Conservation (phyloP, 2,113 vertebrate species). For the Myotis lucifugus region DNA sequence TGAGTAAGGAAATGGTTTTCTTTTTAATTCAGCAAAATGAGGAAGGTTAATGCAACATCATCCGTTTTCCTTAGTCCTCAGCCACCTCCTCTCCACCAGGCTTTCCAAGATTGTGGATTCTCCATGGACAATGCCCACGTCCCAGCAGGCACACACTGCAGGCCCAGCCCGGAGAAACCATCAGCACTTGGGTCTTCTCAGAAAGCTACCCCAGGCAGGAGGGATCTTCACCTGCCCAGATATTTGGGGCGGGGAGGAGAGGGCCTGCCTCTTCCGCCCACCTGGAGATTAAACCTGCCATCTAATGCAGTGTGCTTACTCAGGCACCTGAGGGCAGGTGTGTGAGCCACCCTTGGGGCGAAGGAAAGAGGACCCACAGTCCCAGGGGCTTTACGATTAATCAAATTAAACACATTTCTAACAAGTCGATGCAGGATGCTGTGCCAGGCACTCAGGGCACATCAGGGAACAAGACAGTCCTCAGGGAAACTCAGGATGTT, state of each 20-base stretch:
- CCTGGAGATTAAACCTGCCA: fast-evolving
- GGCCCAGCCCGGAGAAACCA: not conserved
- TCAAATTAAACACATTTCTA: not conserved
- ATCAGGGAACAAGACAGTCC: not conserved
- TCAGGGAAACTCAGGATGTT: not conserved
- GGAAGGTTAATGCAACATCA: not conserved
- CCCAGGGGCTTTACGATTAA: not conserved
- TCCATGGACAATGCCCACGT: not conserved
- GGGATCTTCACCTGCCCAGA: not conserved
- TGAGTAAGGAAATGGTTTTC: not conserved
- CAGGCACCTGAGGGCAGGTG: fast-evolving
- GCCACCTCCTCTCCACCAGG: not conserved
- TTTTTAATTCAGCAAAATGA: not conserved
- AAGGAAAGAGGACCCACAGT: not conserved
- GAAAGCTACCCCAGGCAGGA: not conserved
- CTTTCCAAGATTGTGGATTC: not conserved
- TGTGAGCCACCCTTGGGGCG: fast-evolving
- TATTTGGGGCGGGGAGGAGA: fast-evolving
- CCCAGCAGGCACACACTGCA: not conserved
- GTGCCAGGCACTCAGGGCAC: not conserved
- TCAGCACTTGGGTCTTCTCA: not conserved
- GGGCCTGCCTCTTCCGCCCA: fast-evolving
- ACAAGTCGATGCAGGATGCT: not conserved
- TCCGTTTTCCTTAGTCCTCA: not conserved
- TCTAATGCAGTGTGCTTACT: not conserved